A percentile compares a stretch with the other conserved stretches of the same genome.
Evolutionary conservation across 2,797 vertebrate genomes (phyloP).

Genomic region (Lycodopsis pacificus): DNA sequence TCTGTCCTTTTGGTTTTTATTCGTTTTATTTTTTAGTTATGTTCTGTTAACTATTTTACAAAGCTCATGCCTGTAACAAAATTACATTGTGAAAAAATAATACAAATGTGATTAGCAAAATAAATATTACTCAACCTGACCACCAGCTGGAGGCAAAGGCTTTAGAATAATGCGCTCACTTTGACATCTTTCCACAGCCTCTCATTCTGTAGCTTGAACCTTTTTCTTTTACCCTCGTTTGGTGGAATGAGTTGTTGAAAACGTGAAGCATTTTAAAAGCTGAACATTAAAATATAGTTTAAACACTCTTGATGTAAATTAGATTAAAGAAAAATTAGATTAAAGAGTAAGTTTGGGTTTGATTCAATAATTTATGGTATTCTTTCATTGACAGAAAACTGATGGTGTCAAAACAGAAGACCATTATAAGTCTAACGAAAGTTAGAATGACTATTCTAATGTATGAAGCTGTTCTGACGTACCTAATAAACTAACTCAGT

Average conservation of each 20-base stretch:
- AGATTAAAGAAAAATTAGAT: no score
- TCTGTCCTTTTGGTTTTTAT: no score
- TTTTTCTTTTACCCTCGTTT: neutral
- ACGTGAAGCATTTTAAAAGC: neutral
- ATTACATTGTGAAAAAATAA: no score
- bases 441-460: neutral
- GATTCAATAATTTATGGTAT: no score
- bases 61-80: no score
- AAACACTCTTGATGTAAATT: neutral
- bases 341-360: no score
- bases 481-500: neutral
- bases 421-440: neutral
- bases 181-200: neutral
- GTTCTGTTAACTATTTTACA: no score
- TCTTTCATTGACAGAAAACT: neutral
- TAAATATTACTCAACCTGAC: neutral
- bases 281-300: neutral
- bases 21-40: no score
- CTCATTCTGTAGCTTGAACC: neutral
- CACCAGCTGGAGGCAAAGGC: slow-evolving; percentile 38
- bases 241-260: neutral
- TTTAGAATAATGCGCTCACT: neutral
- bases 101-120: no score
- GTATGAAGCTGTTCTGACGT: neutral
- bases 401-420: neutral